Evolutionary conservation across 2,113 vertebrate species (phyloP).

Genomic region (Microtus montanus): DNA sequence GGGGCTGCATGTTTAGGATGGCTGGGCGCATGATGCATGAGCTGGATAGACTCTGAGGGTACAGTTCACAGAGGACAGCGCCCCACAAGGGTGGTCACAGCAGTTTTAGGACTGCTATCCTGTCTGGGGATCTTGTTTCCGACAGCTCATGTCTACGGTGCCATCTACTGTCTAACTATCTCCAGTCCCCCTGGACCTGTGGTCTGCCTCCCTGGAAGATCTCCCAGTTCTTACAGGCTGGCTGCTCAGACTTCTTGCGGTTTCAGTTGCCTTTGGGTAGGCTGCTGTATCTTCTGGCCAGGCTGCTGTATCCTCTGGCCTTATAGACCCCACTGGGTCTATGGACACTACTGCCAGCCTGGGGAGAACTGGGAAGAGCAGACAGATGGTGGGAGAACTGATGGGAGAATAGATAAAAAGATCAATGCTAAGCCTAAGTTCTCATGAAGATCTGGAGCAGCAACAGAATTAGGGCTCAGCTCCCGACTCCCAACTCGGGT

Average conservation of each 20-base stretch:
- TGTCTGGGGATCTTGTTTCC: background rate
- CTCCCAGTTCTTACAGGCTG: background rate
- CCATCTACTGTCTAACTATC: background rate
- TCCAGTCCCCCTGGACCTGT: background rate
- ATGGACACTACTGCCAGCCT: background rate
- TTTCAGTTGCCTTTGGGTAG: no score
- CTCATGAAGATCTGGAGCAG: background rate
- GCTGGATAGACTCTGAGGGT: no score
- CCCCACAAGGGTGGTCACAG: no score
- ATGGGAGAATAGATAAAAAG: background rate
- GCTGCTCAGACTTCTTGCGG: no score
- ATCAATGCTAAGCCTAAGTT: background rate
- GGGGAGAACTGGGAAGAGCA: background rate
- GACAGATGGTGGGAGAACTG: no score
- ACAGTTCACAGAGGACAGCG: rapidly evolving
- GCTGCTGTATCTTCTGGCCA: no score
- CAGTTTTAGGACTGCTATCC: background rate
- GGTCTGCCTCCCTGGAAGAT: background rate
- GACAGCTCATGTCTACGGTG: background rate
- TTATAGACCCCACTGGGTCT: background rate
- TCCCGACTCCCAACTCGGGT: background rate
- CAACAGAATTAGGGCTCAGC: background rate
- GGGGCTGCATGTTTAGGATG: background rate
- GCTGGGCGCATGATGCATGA: background rate
- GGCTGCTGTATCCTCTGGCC: background rate